phyloP scores from a whole-genome alignment of 2,797 vertebrate genomes.

The Rhadinocentrus ornatus region DNA sequence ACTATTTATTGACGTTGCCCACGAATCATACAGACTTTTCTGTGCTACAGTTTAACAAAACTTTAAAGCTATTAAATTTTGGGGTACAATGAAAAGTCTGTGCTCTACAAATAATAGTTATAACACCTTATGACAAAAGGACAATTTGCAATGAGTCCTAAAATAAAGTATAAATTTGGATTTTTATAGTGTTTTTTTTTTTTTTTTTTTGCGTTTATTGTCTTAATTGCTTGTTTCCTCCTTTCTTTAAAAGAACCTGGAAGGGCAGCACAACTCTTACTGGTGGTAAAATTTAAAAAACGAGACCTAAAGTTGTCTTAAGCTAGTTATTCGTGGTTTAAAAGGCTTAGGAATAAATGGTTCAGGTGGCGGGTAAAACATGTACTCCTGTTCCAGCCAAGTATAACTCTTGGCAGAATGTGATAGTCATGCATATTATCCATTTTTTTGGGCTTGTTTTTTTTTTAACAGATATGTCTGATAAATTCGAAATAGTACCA shows the following conservation, averaged over 20 bases:
- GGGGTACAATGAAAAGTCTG: too few species aligned
- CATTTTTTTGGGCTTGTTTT: too few species aligned
- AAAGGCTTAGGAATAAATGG: slow-evolving; percentile 32
- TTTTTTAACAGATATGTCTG: too few species aligned
- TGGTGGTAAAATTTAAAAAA: not conserved
- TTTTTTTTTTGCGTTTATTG: too few species aligned
- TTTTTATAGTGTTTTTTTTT: too few species aligned
- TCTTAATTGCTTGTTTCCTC: not conserved
- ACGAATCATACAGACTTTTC: too few species aligned
- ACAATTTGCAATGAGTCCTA: not conserved
- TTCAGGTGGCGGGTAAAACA: slow-evolving; percentile 46
- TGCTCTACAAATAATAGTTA: too few species aligned
- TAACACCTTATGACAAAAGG: too few species aligned
- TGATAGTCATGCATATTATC: slow-evolving; percentile 32
- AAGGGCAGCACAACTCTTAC: too few species aligned
- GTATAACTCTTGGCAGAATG: slow-evolving; percentile 22
- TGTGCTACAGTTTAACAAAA: too few species aligned
- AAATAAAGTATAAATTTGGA: not conserved
- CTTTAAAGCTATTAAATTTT: too few species aligned
- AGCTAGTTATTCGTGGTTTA: slow-evolving; percentile 21
- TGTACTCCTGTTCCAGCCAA: slow-evolving; percentile 13
- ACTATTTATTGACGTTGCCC: too few species aligned
- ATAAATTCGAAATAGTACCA: slow-evolving; percentile 10
- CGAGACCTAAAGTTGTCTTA: slow-evolving; percentile 7
- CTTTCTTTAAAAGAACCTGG: not conserved